Evolutionary conservation across 2,888 invertebrate genomes (phyloP), one percentile per base, ranked within the genome.

Genomic region (Anthrax anthrax): DNA sequence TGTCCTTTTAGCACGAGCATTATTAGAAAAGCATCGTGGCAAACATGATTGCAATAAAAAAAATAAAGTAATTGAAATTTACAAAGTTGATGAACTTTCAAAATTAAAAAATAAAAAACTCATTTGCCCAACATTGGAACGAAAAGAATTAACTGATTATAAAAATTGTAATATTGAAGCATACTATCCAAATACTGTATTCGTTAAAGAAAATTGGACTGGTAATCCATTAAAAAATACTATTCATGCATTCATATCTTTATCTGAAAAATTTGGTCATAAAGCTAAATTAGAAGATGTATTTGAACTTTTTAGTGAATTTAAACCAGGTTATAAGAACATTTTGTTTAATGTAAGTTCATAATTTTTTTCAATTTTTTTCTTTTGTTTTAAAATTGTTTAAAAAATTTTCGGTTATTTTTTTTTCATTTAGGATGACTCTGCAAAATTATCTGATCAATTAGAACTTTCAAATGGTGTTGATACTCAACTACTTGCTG

Each of bases 301-400:
- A 12, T 69, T 69, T 49, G 57, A 61, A 3, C 48, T 69, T 40
- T 69, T 69, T 44, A 63, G 61, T 3, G 58, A 60, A 48, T 69
- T 58, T 47, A 58, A 60, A 44, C 48, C 54, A 46, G 60, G 58
- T 29, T 47, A 58, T 16, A 52, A 58, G 47, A 53, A 69, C 50
- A 60, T 67, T 14, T 47, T 69, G 29, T 69, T 69, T 48, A 54
- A 55, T 50, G 65, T 65, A 53, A 63, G 63, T 60, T 23, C 23
- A 8, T 6, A 23, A 23, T 23, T 4, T 6, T 6, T 23, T 23
- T 23, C 5, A 6, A 12, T 8, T 14, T 9, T 14, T 32, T 17
- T 5, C 37, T 43, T 37, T n/a, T 37, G 32, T 18, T 18, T 29
- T 13, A 14, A 19, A 27, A 10, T 36, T 18, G 4, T 36, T 37